These are phyloP conservation scores for Craseonycteris thonglongyai DNA, from an alignment of 2,113 vertebrate genomes.

Conservation along the genomic window DNA sequence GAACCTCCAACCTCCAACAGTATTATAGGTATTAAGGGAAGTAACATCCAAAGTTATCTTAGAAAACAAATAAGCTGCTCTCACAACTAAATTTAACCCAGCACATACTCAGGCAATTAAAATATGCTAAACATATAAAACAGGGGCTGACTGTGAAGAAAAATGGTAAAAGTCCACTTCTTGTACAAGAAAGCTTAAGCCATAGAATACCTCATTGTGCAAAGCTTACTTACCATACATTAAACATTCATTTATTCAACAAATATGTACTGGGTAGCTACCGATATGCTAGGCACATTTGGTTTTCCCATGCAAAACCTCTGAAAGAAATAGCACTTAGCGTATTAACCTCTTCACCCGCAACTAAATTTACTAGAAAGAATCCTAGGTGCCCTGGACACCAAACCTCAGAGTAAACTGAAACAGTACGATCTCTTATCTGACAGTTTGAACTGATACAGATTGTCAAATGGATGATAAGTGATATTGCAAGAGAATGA, in stretches of 20 bases:
- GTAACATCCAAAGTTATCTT: background rate
- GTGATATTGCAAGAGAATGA: background rate
- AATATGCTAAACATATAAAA: background rate
- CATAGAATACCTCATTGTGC: background rate
- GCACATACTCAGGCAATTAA: background rate
- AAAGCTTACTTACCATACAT: background rate
- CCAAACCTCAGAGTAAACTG: background rate
- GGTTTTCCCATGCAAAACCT: background rate
- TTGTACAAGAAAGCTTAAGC: background rate
- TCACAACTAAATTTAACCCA: background rate
- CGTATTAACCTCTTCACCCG: background rate
- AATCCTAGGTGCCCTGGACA: background rate
- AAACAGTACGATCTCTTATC: background rate
- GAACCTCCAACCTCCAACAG: background rate
- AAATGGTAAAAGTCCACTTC: background rate
- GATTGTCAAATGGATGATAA: background rate
- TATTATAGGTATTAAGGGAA: background rate
- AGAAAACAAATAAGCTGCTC: background rate
- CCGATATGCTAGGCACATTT: background rate
- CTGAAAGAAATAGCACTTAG: background rate
- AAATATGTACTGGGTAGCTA: background rate
- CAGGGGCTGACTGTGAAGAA: background rate
- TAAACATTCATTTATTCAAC: background rate
- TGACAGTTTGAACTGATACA: background rate
- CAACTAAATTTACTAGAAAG: background rate